Percentiles rank a stretch among this genome's conserved stretches.
phyloP scores from a whole-genome alignment of 2,797 vertebrate species.

The Peromyscus aztecus region DNA sequence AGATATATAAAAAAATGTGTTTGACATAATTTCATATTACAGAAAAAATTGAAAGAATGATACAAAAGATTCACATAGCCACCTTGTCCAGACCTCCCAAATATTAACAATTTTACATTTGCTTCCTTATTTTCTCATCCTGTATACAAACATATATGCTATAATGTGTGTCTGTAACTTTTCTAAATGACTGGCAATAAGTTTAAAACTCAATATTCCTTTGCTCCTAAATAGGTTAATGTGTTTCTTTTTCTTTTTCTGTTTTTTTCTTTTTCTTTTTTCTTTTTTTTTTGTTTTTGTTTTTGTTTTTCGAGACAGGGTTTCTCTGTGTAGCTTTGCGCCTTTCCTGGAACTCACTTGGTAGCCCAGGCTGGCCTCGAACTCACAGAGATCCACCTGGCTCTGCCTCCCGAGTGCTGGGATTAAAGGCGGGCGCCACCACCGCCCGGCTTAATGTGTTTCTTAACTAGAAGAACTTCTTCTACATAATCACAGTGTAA shows the following conservation, averaged over 20 bases:
- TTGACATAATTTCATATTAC: constrained; percentile 5
- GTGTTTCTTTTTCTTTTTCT: background rate
- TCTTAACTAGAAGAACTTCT: background rate
- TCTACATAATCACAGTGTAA: background rate
- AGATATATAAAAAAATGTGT: background rate
- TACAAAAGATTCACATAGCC: background rate
- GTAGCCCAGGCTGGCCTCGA: too few species aligned
- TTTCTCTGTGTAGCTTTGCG: too few species aligned
- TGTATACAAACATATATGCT: background rate
- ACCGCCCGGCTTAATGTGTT: background rate
- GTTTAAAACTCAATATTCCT: background rate
- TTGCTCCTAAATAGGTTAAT: background rate
- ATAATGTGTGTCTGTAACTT: background rate
- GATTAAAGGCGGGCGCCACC: too few species aligned
- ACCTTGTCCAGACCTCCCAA: background rate
- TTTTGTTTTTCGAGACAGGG: too few species aligned
- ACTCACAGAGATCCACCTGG: too few species aligned
- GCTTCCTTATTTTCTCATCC: background rate
- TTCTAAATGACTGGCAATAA: background rate
- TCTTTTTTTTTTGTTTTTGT: too few species aligned
- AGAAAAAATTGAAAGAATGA: background rate
- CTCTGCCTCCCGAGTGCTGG: too few species aligned
- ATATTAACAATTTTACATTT: background rate
- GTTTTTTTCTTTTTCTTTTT: too few species aligned
- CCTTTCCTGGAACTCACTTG: too few species aligned